Percentiles rank a stretch among this genome's conserved stretches.
Conservation (phyloP, 92 coral and sea anemone genomes). For the Palythoa caribaeorum region DNA sequence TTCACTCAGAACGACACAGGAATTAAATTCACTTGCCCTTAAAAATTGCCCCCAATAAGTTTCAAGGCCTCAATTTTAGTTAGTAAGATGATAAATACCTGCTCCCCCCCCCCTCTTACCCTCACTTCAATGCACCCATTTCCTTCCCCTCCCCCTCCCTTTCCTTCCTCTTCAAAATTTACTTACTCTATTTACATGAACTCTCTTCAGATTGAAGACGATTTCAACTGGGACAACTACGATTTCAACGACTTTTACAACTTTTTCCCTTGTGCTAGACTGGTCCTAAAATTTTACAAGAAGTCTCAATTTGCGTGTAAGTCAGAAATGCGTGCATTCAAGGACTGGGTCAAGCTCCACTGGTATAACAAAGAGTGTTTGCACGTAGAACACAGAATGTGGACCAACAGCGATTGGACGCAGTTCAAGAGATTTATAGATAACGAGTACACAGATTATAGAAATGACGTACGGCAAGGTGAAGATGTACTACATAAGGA, state of each 20-base stretch:
- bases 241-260: conserved; percentile 61
- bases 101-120: not conserved
- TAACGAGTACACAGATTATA: conserved; percentile 43
- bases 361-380: conserved; percentile 59
- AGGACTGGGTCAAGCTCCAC: conserved; percentile 54
- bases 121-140: not conserved
- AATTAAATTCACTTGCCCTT: too few species aligned
- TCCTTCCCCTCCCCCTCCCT: not conserved
- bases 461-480: not conserved
- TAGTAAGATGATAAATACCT: too few species aligned
- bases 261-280: conserved; percentile 40
- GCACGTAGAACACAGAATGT: conserved; percentile 18
- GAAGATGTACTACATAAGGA: conserved; percentile 42
- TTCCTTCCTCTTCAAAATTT: not conserved
- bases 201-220: conserved; percentile 2
- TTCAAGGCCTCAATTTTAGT: too few species aligned
- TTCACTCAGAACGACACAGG: too few species aligned
- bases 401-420: conserved; percentile 51
- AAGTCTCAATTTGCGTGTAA: conserved; percentile 50
- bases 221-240: conserved; percentile 65
- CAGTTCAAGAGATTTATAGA: conserved; percentile 60
- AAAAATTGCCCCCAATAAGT: too few species aligned
- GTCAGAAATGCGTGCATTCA: conserved; percentile 51
- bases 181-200: not conserved
- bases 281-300: conserved; percentile 39